A percentile compares a stretch with the other conserved stretches of the same genome.
Evolutionary conservation across 2,888 invertebrate species (phyloP).

Genomic region (Rhorus exstirpatorius): DNA sequence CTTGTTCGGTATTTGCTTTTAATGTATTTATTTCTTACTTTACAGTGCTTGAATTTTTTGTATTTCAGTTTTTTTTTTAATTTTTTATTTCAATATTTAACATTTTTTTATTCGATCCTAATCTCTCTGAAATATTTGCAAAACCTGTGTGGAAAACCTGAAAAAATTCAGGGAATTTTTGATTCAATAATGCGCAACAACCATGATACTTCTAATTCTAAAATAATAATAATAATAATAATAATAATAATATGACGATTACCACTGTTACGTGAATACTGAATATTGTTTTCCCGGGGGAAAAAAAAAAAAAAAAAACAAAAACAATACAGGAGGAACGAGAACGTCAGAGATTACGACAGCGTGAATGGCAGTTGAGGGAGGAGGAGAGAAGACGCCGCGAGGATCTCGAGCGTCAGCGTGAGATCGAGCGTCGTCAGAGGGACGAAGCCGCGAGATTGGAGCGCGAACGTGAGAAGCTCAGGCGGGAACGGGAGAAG

Average conservation of each 20-base stretch:
- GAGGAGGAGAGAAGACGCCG: conserved; percentile 94
- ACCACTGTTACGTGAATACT: conserved; percentile 10
- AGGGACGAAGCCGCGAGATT: conserved; percentile 94
- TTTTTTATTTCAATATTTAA: too few relatives aligned
- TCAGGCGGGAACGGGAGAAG: conserved; percentile 94
- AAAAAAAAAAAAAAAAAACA: not conserved
- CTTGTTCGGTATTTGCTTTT: too few relatives aligned
- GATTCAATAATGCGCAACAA: too few relatives aligned
- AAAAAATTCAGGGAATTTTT: too few relatives aligned
- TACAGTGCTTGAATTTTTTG: too few relatives aligned
- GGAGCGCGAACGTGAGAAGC: conserved; percentile 93
- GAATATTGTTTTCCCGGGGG: conserved; percentile 16
- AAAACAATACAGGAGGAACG: conserved; percentile 89
- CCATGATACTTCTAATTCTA: conserved; percentile 4
- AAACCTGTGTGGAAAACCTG: too few relatives aligned
- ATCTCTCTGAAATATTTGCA: too few relatives aligned
- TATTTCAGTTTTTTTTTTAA: too few relatives aligned
- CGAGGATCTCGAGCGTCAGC: conserved; percentile 92
- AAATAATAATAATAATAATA: not conserved
- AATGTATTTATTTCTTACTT: too few relatives aligned
- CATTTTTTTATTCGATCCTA: too few relatives aligned
- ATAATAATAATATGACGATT: not conserved
- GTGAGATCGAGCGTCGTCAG: conserved; percentile 93
- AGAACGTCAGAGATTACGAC: conserved; percentile 91
- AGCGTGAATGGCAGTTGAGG: conserved; percentile 92